These are phyloP conservation scores for Peromyscus aztecus DNA, from an alignment of 2,797 vertebrate species.

Conservation along the genomic window DNA sequence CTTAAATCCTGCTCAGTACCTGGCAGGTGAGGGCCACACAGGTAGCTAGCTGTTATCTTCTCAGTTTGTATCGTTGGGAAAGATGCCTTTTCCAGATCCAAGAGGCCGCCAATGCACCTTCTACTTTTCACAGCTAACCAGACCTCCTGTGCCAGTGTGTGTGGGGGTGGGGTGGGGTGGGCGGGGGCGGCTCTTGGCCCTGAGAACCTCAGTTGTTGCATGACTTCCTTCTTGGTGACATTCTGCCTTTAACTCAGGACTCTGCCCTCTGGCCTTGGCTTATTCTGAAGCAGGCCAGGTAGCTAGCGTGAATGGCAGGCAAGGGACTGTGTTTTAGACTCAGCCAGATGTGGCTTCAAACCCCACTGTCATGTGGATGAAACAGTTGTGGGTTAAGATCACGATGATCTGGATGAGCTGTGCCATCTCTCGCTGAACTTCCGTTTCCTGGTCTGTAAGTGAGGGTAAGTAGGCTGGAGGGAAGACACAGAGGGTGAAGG, in stretches of 20 bases:
- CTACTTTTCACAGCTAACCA: neutral
- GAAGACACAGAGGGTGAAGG: neutral
- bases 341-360: constrained; percentile 8
- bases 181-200: neutral
- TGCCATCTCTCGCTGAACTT: neutral
- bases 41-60: neutral
- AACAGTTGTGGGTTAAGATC: neutral
- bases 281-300: neutral
- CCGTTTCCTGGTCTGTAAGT: neutral
- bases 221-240: neutral
- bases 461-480: neutral
- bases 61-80: neutral
- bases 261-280: neutral
- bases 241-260: neutral
- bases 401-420: neutral
- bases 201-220: neutral
- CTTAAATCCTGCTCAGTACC: neutral
- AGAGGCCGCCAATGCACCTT: neutral
- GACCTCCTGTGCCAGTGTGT: neutral
- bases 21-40: too few relatives aligned
- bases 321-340: neutral
- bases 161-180: too few relatives aligned
- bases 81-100: neutral
- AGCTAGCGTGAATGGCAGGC: neutral
- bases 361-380: neutral